A percentile compares a stretch with the other conserved stretches of the same genome.
phyloP scores from a whole-genome alignment of 2,797 vertebrate species.

The Pteropus rufus region DNA sequence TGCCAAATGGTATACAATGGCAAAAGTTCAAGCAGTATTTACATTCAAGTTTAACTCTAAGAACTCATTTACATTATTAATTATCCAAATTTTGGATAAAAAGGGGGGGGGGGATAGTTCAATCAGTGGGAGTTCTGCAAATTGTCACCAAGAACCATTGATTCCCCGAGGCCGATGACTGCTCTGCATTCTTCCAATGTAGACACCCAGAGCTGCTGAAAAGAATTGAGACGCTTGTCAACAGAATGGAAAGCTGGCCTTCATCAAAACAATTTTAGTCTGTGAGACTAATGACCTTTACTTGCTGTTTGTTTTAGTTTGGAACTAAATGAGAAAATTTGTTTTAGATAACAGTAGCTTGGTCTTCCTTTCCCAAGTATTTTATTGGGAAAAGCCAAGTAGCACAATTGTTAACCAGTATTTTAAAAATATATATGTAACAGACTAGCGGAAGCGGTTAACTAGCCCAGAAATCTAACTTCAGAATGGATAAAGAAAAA shows the following conservation, averaged over 20 bases:
- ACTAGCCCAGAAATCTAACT: slow-evolving; percentile 6
- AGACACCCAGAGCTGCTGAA: slow-evolving; percentile 95
- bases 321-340: slow-evolving; percentile 81
- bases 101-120: slow-evolving; percentile 81
- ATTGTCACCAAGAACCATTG: slow-evolving; percentile 87
- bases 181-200: slow-evolving; percentile 92
- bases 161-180: slow-evolving; percentile 88
- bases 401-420: slow-evolving; percentile 22
- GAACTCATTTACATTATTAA: slow-evolving; percentile 90
- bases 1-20: slow-evolving; percentile 51
- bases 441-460: background rate
- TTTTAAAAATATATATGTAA: background rate
- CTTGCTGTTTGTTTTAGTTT: slow-evolving; percentile 87
- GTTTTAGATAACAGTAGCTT: slow-evolving; percentile 73
- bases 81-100: slow-evolving; percentile 84
- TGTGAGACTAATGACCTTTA: slow-evolving; percentile 91
- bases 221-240: slow-evolving; percentile 97
- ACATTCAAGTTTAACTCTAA: slow-evolving; percentile 84
- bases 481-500: background rate
- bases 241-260: slow-evolving; percentile 89
- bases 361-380: slow-evolving; percentile 61
- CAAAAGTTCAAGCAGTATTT: slow-evolving; percentile 82
- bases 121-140: slow-evolving; percentile 85
- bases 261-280: slow-evolving; percentile 93
- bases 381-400: slow-evolving; percentile 51